Evolutionary conservation across 2,113 vertebrate genomes (phyloP), one percentile per base, ranked within the genome.

Genomic region (Seriola rivoliana): DNA sequence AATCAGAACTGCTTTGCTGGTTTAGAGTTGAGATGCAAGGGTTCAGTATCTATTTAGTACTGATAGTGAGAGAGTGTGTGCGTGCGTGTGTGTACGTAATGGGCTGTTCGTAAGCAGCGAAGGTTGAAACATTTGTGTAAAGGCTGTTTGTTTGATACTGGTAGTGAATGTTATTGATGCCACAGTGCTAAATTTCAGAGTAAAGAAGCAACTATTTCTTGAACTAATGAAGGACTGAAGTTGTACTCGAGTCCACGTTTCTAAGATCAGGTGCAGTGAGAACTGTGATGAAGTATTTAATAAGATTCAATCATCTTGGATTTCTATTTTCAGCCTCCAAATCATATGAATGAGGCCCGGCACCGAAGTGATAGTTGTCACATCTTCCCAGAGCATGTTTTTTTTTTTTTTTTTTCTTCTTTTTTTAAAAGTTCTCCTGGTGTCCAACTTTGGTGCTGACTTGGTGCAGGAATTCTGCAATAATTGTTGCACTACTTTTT

Each of bases 121-220:
- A 92, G 81, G 88, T 82, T 93, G 76, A 81, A 75, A 82, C 82
- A 82, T 55, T 93, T 60, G 75, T 87, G 73, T 75, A 48, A 66
- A 82, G 75, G 78, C 72, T 55, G 62, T 88, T 85, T 89, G 50
- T 55, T 71, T 57, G 44, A 87, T 86, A 82, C 91, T 78, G 85
- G 91, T 89, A 72, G 91, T 90, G 79, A 93, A 93, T 94, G 93
- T 94, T 88, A 73, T 67, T 29, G 34, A 75, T 65, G 72, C 66
- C 16, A 25, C 75, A 78, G 78, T 55, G 59, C 25, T 52, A 11
- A n/a, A 62, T 66, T 67, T 70, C 38, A 44, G 10, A 70, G 46
- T 19, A 58, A 74, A 63, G 34, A 58, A 19, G n/a, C 55, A 21
- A 3, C 19, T 40, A 21, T 55, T 63, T 75, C 3, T 50, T 60